These are phyloP conservation scores for Daboia siamensis DNA, from an alignment of 2,113 vertebrate species.

Conservation along the genomic window DNA sequence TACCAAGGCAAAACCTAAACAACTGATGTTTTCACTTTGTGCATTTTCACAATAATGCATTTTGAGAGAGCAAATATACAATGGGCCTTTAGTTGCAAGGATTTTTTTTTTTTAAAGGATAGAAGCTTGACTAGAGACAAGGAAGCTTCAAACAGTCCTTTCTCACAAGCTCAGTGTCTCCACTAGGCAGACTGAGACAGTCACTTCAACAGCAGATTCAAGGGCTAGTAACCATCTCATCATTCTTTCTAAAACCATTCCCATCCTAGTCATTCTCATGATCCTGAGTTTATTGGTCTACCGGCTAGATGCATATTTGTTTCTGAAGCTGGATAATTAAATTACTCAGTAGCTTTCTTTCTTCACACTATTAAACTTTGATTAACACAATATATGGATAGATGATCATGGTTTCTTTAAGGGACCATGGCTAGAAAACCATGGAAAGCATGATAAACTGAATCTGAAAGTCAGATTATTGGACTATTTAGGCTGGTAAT, in stretches of 20 bases:
- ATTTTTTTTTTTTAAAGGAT: background rate
- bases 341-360: background rate
- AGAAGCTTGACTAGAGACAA: background rate
- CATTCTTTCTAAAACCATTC: background rate
- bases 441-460: background rate
- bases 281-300: background rate
- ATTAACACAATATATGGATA: background rate
- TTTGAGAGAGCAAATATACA: conserved; percentile 7
- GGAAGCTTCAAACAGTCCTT: background rate
- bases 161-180: background rate
- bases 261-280: too few relatives aligned
- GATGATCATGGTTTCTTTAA: background rate
- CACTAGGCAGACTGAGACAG: background rate
- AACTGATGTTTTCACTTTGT: conserved; percentile 46
- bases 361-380: background rate
- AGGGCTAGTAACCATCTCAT: background rate
- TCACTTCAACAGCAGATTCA: background rate
- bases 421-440: background rate
- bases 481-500: background rate
- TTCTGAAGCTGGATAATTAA: background rate
- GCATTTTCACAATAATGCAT: conserved; percentile 37
- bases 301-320: background rate
- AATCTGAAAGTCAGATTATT: background rate
- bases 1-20: conserved; percentile 57
- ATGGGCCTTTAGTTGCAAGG: background rate